Conservation (phyloP, 2,888 invertebrate species). For the Eristalis pertinax region DNA sequence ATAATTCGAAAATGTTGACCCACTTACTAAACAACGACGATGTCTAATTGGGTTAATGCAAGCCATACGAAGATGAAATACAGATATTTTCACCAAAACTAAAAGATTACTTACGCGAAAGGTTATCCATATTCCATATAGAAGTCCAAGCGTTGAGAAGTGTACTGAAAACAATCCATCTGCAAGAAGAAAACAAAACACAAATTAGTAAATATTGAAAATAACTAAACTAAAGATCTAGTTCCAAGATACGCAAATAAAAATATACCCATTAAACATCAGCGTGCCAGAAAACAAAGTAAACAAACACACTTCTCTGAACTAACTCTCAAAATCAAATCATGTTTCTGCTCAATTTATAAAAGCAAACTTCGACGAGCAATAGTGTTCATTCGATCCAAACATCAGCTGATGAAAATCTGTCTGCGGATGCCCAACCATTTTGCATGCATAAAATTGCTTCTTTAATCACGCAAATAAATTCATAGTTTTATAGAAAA, state of each 20-base stretch:
- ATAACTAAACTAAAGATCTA: too few relatives aligned
- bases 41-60: too few relatives aligned
- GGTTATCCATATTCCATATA: conserved; percentile 52
- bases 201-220: neutral
- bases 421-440: neutral
- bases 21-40: too few relatives aligned
- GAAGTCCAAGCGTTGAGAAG: neutral
- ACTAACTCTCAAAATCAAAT: neutral
- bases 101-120: conserved; percentile 9
- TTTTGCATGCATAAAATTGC: neutral
- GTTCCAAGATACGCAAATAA: neutral
- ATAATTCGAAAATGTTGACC: too few relatives aligned
- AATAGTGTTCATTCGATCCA: neutral
- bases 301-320: neutral
- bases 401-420: neutral
- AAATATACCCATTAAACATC: neutral
- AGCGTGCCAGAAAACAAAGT: neutral
- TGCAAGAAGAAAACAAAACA: conserved; percentile 35
- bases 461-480: conserved; percentile 18
- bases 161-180: conserved; percentile 36
- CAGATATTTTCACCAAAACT: too few relatives aligned
- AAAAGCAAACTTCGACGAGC: neutral
- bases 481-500: conserved; percentile 30
- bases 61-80: too few relatives aligned
- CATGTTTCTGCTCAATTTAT: neutral